Conservation (phyloP, 1,140 invertebrate genomes). For the Ganaspis sp. region DNA sequence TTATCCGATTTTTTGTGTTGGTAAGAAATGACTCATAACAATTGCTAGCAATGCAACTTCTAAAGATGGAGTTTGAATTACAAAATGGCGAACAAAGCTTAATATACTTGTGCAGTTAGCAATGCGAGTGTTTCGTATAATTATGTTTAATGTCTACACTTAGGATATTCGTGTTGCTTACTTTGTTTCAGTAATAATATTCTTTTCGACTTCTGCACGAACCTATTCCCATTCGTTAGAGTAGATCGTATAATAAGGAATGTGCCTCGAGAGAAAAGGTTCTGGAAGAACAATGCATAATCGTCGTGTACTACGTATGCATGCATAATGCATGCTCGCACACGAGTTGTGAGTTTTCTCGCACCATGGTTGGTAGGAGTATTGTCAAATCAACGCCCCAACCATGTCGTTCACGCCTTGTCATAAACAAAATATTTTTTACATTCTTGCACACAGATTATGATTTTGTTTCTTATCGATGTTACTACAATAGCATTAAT, state of each 20-base stretch:
- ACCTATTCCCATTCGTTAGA: slow-evolving; percentile 21
- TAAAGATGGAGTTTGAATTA: neutral
- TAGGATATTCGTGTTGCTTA: neutral
- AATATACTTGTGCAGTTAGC: neutral
- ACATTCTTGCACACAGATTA: slow-evolving; percentile 31
- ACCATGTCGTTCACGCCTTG: slow-evolving; percentile 68
- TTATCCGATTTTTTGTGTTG: too few relatives aligned
- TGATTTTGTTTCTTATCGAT: neutral
- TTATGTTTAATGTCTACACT: neutral
- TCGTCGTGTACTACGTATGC: slow-evolving; percentile 44
- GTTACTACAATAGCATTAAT: neutral
- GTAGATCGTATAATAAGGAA: slow-evolving; percentile 42
- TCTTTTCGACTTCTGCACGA: neutral
- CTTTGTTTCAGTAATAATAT: neutral
- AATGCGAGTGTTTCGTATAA: neutral
- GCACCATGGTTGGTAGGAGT: slow-evolving; percentile 61
- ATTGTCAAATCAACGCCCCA: slow-evolving; percentile 70
- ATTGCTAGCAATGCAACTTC: too few relatives aligned
- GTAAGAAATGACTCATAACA: too few relatives aligned
- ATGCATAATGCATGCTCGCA: slow-evolving; percentile 70
- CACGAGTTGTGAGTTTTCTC: slow-evolving; percentile 55
- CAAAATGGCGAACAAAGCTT: neutral
- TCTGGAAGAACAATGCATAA: slow-evolving; percentile 62
- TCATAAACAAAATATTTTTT: neutral
- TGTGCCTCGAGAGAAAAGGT: slow-evolving; percentile 35